Evolutionary conservation across 2,113 vertebrate genomes (phyloP).

Genomic region (Nerophis ophidion): DNA sequence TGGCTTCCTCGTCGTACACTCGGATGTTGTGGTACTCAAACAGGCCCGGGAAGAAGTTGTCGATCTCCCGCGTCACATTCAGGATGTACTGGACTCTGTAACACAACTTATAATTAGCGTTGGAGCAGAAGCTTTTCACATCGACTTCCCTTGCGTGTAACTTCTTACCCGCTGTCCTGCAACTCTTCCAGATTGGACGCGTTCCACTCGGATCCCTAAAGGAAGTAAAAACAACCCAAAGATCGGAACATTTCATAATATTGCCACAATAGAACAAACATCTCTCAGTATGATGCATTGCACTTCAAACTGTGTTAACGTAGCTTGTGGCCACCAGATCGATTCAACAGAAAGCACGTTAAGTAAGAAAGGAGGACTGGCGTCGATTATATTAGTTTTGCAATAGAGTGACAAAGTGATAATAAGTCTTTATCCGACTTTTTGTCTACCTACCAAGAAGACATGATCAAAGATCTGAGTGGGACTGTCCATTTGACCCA

Average conservation of each 20-base stretch:
- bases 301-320: no score
- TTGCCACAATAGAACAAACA: background rate
- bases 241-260: constrained; percentile 36
- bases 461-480: constrained; percentile 97
- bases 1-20: constrained; percentile 96
- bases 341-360: no score
- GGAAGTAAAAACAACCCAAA: constrained; percentile 42
- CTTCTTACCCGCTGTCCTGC: constrained; percentile 88
- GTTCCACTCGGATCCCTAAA: constrained; percentile 96
- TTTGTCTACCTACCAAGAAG: constrained; percentile 80
- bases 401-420: no score
- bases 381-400: no score
- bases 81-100: constrained; percentile 91
- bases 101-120: no score
- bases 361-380: no score
- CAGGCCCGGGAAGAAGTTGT: constrained; percentile 96
- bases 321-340: no score
- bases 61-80: constrained; percentile 96
- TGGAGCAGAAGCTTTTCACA: background rate
- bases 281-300: no score
- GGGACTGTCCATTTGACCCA: constrained; percentile 98
- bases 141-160: constrained; percentile 5
- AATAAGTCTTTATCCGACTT: no score
- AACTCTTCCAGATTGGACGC: constrained; percentile 96
- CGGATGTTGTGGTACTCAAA: constrained; percentile 98